phyloP scores from a whole-genome alignment of 2,888 invertebrate genomes.

The Heterodera filipjevi region DNA sequence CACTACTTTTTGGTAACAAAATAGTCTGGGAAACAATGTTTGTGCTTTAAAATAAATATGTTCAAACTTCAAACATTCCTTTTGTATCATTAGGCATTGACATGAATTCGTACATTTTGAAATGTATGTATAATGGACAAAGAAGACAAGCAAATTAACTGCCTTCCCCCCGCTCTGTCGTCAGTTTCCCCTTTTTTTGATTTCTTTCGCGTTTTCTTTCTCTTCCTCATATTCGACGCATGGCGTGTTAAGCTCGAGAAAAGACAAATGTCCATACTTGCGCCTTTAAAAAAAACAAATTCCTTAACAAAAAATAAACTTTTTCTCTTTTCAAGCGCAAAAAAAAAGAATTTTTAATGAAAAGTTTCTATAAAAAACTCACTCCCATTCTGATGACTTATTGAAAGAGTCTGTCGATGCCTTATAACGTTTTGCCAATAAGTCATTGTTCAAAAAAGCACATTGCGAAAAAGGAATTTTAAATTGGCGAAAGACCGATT shows the following conservation, averaged over 20 bases:
- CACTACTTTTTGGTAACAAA: no score
- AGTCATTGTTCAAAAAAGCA: not conserved
- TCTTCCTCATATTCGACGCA: not conserved
- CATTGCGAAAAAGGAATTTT: not conserved
- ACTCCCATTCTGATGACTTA: conserved; percentile 22
- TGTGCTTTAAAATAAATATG: no score
- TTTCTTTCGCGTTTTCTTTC: not conserved
- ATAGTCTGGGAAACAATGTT: no score
- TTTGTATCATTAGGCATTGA: no score
- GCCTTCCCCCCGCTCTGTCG: no score
- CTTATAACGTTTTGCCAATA: conserved; percentile 8
- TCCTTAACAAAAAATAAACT: not conserved
- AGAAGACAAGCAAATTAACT: no score
- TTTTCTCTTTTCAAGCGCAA: not conserved
- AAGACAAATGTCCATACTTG: not conserved
- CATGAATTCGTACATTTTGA: no score
- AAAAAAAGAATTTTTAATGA: conserved; percentile 13
- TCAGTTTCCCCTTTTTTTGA: no score
- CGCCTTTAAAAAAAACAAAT: not conserved
- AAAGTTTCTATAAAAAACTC: conserved; percentile 9
- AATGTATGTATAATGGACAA: no score
- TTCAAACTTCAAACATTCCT: no score
- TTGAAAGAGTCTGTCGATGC: conserved; percentile 25
- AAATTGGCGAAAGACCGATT: not conserved
- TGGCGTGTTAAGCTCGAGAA: not conserved